Evolutionary conservation across 1,140 invertebrate genomes (phyloP), one percentile per base, ranked within the genome.

Genomic region (Euura lappo): DNA sequence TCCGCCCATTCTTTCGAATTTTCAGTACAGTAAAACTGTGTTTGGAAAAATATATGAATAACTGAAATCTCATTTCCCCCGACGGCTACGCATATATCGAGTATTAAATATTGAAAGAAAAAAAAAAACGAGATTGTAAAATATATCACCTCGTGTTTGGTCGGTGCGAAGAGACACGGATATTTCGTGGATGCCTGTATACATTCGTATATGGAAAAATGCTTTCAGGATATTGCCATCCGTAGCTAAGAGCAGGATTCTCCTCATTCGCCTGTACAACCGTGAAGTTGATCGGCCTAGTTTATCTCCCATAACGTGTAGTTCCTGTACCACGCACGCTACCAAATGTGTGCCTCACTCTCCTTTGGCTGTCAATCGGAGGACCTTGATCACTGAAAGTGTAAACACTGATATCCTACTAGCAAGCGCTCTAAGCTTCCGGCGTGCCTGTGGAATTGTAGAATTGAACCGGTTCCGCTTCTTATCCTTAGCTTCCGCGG

Each of bases 201-300:
- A 47, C 69, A 45, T 45, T 28, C 10, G 8, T 8, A n/a, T 60
- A 70, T 70, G 46, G 69, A 70, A 70, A 70, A 70, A 70, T 70
- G 69, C 69, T 70, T 70, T 70, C 46, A 70, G 45, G 44, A 46
- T 70, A 70, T 70, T 70, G 69, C 69, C 45, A 44, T 8, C 10
- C 7, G 66, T 6, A 13, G 28, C 66, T 10, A 42, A 68, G 66
- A 42, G 66, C 13, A n/a, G 51, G 51, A 6, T 60, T 5, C 8
- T 60, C 51, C 51, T n/a, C 13, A 5, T 60, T n/a, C 51, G 51
- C 51, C 51, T 60, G 13, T 60, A 28, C 0, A 60, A 60, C 51
- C 51, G 13, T 11, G 51, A 60, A 8, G 3, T 60, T 60, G 51
- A 8, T n/a, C 51, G 51, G 3, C 51, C 51, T 60, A 60, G 51